phyloP scores from a whole-genome alignment of 2,888 invertebrate species.

The Platynereis dumerilii region DNA sequence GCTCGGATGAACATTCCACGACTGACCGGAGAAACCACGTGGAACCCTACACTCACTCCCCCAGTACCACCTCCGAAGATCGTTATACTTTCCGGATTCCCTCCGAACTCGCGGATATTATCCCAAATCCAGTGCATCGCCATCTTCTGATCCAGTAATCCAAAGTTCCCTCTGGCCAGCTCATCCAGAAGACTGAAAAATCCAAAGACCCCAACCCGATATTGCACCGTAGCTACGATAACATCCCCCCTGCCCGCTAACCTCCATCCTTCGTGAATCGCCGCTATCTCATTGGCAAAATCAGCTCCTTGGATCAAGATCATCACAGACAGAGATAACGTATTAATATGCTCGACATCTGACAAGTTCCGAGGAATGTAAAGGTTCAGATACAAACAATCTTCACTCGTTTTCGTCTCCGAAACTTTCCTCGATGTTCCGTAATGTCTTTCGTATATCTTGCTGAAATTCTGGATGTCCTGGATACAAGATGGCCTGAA shows the following conservation, averaged over 20 bases:
- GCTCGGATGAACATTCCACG: conserved; percentile 19
- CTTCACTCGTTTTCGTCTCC: conserved; percentile 42
- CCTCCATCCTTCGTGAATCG: conserved; percentile 12
- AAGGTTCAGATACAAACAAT: conserved; percentile 58
- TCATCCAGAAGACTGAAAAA: conserved; percentile 10
- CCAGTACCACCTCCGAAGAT: conserved; percentile 21
- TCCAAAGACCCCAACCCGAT: conserved; percentile 19
- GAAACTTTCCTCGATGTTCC: conserved; percentile 5
- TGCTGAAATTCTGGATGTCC: conserved; percentile 3
- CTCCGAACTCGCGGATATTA: conserved; percentile 29
- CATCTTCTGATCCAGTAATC: conserved; percentile 26
- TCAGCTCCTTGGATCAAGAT: conserved; percentile 16
- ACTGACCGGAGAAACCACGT: conserved; percentile 17
- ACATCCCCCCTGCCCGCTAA: conserved; percentile 21
- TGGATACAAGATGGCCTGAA: conserved; percentile 18
- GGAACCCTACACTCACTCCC: conserved; percentile 19
- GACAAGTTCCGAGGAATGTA: conserved; percentile 43
- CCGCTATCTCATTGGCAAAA: conserved; percentile 10
- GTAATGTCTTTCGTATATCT: conserved; percentile 11
- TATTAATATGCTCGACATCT: conserved; percentile 18
- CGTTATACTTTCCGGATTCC: conserved; percentile 29
- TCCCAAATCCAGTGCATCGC: conserved; percentile 35
- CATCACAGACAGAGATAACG: conserved; percentile 23
- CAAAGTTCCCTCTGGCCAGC: conserved; percentile 17
- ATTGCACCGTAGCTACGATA: conserved; percentile 16